Percentiles rank a stretch among this genome's conserved stretches.
Evolutionary conservation across 2,888 invertebrate species (phyloP).

Genomic region (Linnaemya tessellans): DNA sequence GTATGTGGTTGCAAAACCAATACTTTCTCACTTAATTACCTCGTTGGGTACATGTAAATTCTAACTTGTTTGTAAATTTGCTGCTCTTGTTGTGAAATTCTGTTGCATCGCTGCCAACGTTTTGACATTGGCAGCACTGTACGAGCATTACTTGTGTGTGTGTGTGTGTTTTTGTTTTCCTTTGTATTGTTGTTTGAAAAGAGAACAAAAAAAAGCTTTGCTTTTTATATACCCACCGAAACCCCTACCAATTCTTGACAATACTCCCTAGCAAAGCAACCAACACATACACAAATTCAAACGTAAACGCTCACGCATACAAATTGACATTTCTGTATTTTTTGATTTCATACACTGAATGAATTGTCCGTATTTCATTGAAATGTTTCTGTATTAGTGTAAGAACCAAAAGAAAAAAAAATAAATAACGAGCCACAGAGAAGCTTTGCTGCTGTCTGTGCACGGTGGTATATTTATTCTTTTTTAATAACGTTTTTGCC

Average conservation of each 20-base stretch:
- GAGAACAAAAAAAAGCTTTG: constrained; percentile 54
- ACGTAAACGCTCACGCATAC: constrained; percentile 43
- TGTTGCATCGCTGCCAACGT: not conserved
- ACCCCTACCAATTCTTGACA: constrained; percentile 50
- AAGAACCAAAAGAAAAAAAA: constrained; percentile 51
- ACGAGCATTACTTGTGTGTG: not conserved
- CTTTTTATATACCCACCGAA: constrained; percentile 27
- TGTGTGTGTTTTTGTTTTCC: not conserved
- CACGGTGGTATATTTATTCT: constrained; percentile 65
- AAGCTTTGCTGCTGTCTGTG: constrained; percentile 68
- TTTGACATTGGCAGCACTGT: constrained; percentile 34
- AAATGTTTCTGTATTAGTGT: constrained; percentile 25
- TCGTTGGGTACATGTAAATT: constrained; percentile 5
- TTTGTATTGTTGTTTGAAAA: constrained; percentile 63
- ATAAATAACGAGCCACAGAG: constrained; percentile 35
- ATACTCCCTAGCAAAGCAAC: constrained; percentile 40
- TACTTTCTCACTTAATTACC: not conserved
- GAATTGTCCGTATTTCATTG: constrained; percentile 15
- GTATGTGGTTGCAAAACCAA: constrained; percentile 15
- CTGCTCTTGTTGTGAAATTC: constrained; percentile 3
- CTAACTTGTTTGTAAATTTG: constrained; percentile 36
- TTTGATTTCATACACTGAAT: constrained; percentile 12
- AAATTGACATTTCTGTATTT: constrained; percentile 3
- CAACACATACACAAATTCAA: not conserved
- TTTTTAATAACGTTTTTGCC: constrained; percentile 69